Base-by-base conservation (phyloP, 2,888 invertebrate genomes). In the Steinernema scapterisci region DNA sequence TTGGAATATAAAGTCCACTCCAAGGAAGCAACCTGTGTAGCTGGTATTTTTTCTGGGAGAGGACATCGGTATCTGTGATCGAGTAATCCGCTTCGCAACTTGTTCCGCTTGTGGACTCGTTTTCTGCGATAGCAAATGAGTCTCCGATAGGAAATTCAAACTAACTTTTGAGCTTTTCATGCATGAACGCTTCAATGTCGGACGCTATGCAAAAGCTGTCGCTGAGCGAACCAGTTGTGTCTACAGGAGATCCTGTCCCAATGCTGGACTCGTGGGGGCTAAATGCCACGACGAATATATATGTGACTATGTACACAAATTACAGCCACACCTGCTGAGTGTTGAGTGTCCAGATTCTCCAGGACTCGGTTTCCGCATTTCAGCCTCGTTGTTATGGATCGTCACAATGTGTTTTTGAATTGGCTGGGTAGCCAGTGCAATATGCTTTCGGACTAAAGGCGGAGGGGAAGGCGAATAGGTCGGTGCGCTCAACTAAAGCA, bases 171-270 rank as follows among this genome's bases (percentile, higher is more conserved):
- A 25, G 27, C 63, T 63, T 63, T 7, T 13, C 63, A 1, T 63
- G 27, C 63, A 63, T 63, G 6, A 63, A 11, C 21, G 77, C 78
- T 63, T 79, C 79, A n/a, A 72, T 75, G 25, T 81, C 81, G 1
- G 79, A 79, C 44, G 81, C 78, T n/a, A 85, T 77, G 72, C 79
- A 80, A 54, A 82, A 84, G 48, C 82, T 83, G 73, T 84, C 84
- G 73, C 79, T 82, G 23, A 83, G 74, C 0, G 82, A 82, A 19
- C 83, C 82, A 7, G 84, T 82, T 0, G 83, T 83, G 43, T 79
- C 83, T 46, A 72, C 75, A 45, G 78, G 81, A 56, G 80, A 77
- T 25, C 77, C 77, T n/a, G 74, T 73, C 11, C 77, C 79, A 23
- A 77, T 54, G 43, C 73, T 78, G 9, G 80, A 82, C 0, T 77